Evolutionary conservation across 2,888 invertebrate genomes (phyloP).

Genomic region (Stomorhina lunata): DNA sequence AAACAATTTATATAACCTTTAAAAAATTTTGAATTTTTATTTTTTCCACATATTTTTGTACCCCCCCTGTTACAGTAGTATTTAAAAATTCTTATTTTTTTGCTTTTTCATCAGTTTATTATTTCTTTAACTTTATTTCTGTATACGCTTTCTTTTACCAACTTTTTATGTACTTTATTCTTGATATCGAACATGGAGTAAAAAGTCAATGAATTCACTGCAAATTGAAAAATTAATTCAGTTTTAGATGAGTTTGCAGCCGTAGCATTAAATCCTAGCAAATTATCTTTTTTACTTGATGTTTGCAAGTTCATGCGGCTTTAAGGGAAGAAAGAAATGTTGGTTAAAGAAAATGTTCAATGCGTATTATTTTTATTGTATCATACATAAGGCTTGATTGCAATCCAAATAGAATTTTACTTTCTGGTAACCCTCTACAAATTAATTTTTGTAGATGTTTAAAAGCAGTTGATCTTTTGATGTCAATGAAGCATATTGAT

Average conservation of each 20-base stretch:
- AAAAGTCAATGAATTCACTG: conserved; percentile 77
- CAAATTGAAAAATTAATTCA: conserved; percentile 78
- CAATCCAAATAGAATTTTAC: neutral
- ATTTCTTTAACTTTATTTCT: neutral
- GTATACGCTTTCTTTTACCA: neutral
- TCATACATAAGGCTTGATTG: no score
- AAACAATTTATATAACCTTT: no score
- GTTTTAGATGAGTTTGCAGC: conserved; percentile 66
- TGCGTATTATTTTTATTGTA: neutral
- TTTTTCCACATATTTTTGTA: neutral
- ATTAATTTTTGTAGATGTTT: neutral
- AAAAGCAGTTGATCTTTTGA: no score
- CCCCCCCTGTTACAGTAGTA: neutral
- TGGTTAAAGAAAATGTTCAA: neutral
- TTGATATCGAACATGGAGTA: conserved; percentile 36
- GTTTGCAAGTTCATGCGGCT: neutral
- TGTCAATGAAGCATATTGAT: no score
- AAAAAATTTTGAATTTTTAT: no score
- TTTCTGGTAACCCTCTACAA: neutral
- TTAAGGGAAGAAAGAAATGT: neutral
- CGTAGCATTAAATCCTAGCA: conserved; percentile 21
- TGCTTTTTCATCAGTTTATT: conserved; percentile 4
- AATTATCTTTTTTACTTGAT: conserved; percentile 27
- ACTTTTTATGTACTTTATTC: conserved; percentile 4
- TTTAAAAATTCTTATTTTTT: neutral